Base-by-base conservation (phyloP, 2,113 vertebrate species). In the Phrynosoma platyrhinos region DNA sequence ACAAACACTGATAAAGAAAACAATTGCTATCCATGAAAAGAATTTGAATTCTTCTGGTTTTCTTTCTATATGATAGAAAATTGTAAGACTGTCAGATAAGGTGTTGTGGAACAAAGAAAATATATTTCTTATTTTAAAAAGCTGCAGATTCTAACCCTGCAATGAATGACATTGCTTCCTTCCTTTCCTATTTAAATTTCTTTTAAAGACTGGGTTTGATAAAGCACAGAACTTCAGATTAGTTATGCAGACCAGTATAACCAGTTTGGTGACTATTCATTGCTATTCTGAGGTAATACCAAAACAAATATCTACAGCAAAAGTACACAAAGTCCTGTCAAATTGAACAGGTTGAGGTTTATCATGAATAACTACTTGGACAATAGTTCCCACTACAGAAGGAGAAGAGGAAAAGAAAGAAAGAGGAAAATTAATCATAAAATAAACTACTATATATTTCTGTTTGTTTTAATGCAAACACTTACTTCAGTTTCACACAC, bases 211-310 rank as follows among this genome's bases (percentile, higher is more conserved):
- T 90, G 77, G 1, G 89, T 80, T 10, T 81, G 85, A 76, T 92
- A 58, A 91, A 92, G 52, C 47, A 84, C 71, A 85, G 89, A 81
- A 72, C 88, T 92, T 92, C 78, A 92, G 86, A 72, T 71, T 82
- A 90, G 52, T 80, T 87, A 89, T 92, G 89, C 62, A 86, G 94
- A 86, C 93, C 87, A 95, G 94, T 91, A 92, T 58, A 94, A 90
- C 6, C 36, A 89, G 80, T 83, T 88, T 62, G 78, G 93, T 79
- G 82, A 92, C 88, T 87, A 94, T 66, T 88, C 88, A 83, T 90
- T 91, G 91, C 87, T 91, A 27, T 82, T 91, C 88, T 0, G 0
- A 92, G 88, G 82, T 55, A 92, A 92, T 85, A 89, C 91, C 79
- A 95, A 93, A 95, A 94, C 81, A 93, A 93, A 94, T 90, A 92